These are phyloP conservation scores for Terebella lapidaria DNA, from an alignment of 2,888 invertebrate species.

Conservation along the genomic window DNA sequence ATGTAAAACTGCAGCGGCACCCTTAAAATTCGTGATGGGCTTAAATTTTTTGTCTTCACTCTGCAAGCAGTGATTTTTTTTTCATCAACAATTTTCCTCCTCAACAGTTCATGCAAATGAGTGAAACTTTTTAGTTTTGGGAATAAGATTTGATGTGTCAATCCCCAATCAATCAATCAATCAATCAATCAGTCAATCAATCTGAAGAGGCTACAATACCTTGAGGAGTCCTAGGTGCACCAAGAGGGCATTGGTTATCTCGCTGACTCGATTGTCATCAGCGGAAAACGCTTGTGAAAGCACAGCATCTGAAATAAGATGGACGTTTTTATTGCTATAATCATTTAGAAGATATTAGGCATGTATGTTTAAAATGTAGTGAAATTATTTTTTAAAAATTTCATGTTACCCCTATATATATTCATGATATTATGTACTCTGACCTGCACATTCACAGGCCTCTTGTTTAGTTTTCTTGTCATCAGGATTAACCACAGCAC, in stretches of 20 bases:
- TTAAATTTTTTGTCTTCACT: background rate
- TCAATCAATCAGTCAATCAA: background rate
- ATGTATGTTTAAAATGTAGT: no score
- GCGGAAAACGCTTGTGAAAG: background rate
- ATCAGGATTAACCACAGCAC: background rate
- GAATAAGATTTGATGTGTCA: no score
- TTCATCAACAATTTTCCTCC: no score
- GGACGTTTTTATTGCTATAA: no score
- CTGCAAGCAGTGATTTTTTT: background rate
- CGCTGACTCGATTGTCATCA: background rate
- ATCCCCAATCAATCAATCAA: no score
- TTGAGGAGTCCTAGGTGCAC: background rate
- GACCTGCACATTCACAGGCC: background rate
- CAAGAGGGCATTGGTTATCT: background rate
- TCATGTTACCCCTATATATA: no score
- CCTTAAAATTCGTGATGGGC: background rate
- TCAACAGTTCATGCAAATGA: no score
- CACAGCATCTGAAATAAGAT: background rate
- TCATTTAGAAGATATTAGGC: no score
- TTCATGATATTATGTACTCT: no score
- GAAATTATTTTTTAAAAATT: no score
- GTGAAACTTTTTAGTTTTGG: no score
- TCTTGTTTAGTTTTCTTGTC: background rate
- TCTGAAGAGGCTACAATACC: background rate
- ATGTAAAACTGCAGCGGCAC: background rate